These are phyloP conservation scores for Danionella dracula DNA, from an alignment of 2,797 vertebrate genomes.

Conservation along the genomic window DNA sequence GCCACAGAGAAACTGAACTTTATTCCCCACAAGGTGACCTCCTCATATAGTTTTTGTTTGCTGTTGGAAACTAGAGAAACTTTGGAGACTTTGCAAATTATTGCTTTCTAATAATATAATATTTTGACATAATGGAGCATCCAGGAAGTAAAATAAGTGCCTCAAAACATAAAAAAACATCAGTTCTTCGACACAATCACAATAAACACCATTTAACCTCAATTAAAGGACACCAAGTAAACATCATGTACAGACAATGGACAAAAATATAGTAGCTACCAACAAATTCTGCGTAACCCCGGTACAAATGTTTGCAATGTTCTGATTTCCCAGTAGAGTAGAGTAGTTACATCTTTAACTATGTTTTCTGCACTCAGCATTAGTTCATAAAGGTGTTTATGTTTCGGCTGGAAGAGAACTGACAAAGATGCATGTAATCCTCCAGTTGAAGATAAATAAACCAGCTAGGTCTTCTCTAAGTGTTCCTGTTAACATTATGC, in stretches of 20 bases:
- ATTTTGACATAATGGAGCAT: no score
- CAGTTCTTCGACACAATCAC: no score
- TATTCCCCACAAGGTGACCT: neutral
- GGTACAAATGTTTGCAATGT: slow-evolving; percentile 35
- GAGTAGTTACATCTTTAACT: slow-evolving; percentile 7
- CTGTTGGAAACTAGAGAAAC: no score
- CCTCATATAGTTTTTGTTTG: no score
- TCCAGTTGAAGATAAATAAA: neutral
- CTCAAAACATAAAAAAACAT: no score
- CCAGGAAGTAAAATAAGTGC: no score
- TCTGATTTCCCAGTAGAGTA: slow-evolving; percentile 9
- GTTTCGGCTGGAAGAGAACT: neutral
- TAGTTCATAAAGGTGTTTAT: slow-evolving; percentile 5
- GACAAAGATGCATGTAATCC: slow-evolving; percentile 20
- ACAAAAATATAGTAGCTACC: no score
- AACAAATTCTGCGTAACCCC: slow-evolving; percentile 1
- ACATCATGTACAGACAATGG: no score
- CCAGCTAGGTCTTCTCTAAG: slow-evolving; percentile 17
- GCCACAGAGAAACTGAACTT: neutral
- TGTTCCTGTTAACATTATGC: slow-evolving; percentile 1
- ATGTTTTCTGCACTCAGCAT: neutral
- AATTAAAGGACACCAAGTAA: no score
- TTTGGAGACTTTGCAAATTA: no score
- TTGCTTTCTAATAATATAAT: no score
- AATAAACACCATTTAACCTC: no score